Evolutionary conservation across 35 echinoderm and acorn worm species (phyloP), one percentile per base, ranked within the genome.

Genomic region (Apostichopus californicus): DNA sequence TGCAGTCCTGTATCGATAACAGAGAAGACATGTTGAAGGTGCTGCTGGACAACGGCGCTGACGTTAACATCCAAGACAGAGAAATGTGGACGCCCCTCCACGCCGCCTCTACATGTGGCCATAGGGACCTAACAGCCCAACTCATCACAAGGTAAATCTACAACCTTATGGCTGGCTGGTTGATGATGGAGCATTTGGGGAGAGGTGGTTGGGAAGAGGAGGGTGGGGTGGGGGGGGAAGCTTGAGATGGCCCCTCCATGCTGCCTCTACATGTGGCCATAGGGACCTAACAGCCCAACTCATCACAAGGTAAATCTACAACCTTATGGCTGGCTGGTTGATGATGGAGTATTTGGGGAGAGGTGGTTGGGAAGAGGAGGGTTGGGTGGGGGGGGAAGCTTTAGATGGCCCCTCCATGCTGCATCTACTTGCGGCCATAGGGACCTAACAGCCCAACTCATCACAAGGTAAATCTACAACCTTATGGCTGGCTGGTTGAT

Each of bases 81-180:
- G 96, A 98, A 59, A 57, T 98, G 81, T 98, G 96, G 96, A 98
- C 96, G 22, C 96, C 96, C 1, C 91, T 98, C 5, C 96, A 98
- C 57, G 96, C 96, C 61, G 94, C 96, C 8, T 93, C 96, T 28
- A 98, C 96, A 8, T 98, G 96, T 82, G 96, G 96, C 25, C 96
- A 98, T 73, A 92, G 75, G 34, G 86, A 95, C 59, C 93, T 98
- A 26, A 94, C 96, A 34, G 81, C 93, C 55, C 93, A 90, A 55
- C 94, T 98, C 54, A 92, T n/a, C n/a, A n/a, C n/a, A n/a, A n/a
- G n/a, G n/a, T n/a, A n/a, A n/a, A n/a, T n/a, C n/a, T n/a, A n/a
- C n/a, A n/a, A n/a, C n/a, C n/a, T n/a, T n/a, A n/a, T n/a, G n/a
- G n/a, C n/a, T n/a, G n/a, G n/a, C n/a, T n/a, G n/a, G n/a, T n/a